phyloP scores from a whole-genome alignment of 2,888 invertebrate genomes.

The Trichogramma dendrolimi region DNA sequence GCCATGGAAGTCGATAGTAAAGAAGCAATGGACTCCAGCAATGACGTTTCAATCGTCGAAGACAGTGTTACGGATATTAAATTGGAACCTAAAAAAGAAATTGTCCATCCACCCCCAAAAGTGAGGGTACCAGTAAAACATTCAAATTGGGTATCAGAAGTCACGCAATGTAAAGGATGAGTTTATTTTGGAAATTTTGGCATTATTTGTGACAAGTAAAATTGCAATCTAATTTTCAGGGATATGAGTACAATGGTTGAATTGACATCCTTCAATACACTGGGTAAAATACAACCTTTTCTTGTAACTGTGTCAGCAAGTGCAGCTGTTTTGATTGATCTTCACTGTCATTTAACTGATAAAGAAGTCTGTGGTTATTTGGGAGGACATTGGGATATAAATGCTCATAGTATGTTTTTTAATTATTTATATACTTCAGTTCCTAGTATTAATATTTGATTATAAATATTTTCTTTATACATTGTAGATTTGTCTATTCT shows the following conservation, averaged over 20 bases:
- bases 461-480: neutral
- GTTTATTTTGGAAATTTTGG: neutral
- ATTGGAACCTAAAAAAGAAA: constrained; percentile 14
- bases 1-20: too few relatives aligned
- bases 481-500: constrained; percentile 76
- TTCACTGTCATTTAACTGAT: constrained; percentile 90
- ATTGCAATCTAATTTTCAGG: constrained; percentile 55
- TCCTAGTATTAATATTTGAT: neutral
- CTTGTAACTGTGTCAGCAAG: constrained; percentile 82
- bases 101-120: constrained; percentile 29
- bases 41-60: too few relatives aligned
- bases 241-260: constrained; percentile 87
- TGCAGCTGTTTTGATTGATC: constrained; percentile 81
- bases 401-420: constrained; percentile 76
- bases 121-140: constrained; percentile 50
- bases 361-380: constrained; percentile 95
- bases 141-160: constrained; percentile 50
- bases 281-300: constrained; percentile 91
- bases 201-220: constrained; percentile 35
- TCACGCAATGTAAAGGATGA: constrained; percentile 46
- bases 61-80: too few relatives aligned
- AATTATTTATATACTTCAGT: neutral
- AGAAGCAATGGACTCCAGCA: too few relatives aligned
- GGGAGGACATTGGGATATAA: constrained; percentile 92
- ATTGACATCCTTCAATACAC: constrained; percentile 79